These are phyloP conservation scores for Cynodonichthys magdalenae DNA, from an alignment of 2,797 vertebrate species.

Conservation along the genomic window DNA sequence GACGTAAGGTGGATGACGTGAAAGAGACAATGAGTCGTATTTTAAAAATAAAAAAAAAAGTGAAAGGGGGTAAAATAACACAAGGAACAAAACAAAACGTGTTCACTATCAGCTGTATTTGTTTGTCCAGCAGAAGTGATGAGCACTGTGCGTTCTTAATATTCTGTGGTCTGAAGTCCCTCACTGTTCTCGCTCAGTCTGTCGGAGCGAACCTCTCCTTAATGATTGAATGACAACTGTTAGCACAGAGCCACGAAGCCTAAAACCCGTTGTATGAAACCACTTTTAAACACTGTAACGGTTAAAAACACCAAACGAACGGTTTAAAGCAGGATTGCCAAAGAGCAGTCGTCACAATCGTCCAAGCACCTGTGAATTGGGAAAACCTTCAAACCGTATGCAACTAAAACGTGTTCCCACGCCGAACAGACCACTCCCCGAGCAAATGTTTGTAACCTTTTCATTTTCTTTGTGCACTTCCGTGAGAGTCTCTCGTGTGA, in stretches of 20 bases:
- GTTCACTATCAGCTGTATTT: slow-evolving; percentile 78
- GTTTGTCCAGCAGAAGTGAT: slow-evolving; percentile 83
- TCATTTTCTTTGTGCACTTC: slow-evolving; percentile 77
- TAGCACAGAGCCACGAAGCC: slow-evolving; percentile 54
- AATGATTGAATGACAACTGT: slow-evolving; percentile 36
- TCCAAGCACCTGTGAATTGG: slow-evolving; percentile 67
- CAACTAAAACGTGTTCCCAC: slow-evolving; percentile 78
- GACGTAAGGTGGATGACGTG: slow-evolving; percentile 36
- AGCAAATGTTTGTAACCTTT: slow-evolving; percentile 62
- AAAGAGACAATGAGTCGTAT: slow-evolving; percentile 17
- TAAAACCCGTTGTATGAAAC: slow-evolving; percentile 27
- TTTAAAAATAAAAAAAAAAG: slow-evolving; percentile 50
- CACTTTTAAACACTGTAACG: slow-evolving; percentile 48
- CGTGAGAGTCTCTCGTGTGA: slow-evolving; percentile 81
- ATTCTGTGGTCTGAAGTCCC: slow-evolving; percentile 75
- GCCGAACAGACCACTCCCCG: slow-evolving; percentile 76
- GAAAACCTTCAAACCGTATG: slow-evolving; percentile 71
- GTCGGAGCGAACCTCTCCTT: slow-evolving; percentile 53
- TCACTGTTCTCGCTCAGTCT: slow-evolving; percentile 79
- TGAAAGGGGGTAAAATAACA: slow-evolving; percentile 24
- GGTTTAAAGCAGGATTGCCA: slow-evolving; percentile 82
- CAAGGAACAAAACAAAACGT: slow-evolving; percentile 55
- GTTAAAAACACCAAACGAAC: slow-evolving; percentile 34
- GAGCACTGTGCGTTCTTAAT: slow-evolving; percentile 84
- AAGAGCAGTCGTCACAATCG: slow-evolving; percentile 84